phyloP scores from a whole-genome alignment of 2,113 vertebrate species.

The Orthochromis malagaraziensis region DNA sequence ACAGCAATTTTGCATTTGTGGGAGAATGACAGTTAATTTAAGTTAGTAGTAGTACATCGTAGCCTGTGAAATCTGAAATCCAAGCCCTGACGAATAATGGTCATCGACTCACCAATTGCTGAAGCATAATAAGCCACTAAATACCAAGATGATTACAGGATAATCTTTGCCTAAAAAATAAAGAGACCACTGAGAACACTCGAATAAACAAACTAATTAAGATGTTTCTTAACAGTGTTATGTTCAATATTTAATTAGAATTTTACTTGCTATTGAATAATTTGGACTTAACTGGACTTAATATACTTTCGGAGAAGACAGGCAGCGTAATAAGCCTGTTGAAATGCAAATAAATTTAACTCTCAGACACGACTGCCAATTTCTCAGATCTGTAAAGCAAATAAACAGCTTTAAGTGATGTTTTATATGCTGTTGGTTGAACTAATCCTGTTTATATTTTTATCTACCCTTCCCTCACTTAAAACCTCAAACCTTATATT shows the following conservation, averaged over 20 bases:
- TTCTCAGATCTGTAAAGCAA: slow-evolving; percentile 7
- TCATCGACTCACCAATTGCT: background rate
- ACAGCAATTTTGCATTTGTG: background rate
- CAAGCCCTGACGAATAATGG: background rate
- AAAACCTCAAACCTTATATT: background rate
- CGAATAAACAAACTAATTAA: background rate
- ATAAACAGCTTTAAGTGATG: slow-evolving; percentile 27
- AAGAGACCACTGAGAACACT: background rate
- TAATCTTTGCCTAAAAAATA: background rate
- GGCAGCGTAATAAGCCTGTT: background rate
- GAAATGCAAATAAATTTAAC: slow-evolving; percentile 13
- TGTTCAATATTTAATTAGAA: background rate
- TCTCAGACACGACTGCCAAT: background rate
- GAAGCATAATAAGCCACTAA: background rate
- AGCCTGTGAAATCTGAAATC: background rate
- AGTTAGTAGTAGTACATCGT: background rate
- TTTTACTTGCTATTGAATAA: background rate
- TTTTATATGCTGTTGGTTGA: slow-evolving; percentile 2
- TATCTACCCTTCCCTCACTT: background rate
- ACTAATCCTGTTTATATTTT: slow-evolving; percentile 21
- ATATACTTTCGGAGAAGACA: background rate
- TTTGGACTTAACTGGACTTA: background rate
- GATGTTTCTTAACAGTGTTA: background rate
- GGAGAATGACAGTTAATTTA: background rate
- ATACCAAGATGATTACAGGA: background rate